Evolutionary conservation across 2,888 invertebrate genomes (phyloP), one percentile per base, ranked within the genome.

Genomic region (Sminthurides aquaticus): DNA sequence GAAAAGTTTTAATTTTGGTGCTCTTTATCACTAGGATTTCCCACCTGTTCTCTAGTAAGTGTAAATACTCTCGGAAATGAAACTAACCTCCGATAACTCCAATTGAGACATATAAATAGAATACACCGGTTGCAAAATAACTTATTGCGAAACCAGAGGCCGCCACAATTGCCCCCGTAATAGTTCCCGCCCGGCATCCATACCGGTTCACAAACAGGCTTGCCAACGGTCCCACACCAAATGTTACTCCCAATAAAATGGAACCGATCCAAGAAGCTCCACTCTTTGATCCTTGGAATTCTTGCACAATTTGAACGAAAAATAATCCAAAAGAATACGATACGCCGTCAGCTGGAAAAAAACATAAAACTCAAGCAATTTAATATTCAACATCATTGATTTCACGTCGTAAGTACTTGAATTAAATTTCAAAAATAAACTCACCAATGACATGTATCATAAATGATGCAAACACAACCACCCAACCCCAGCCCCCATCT

Each of bases 271-370:
- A 92, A 25, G 96, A 88, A 11, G 94, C 93, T 72, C 87, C 87
- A 68, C 88, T 90, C 77, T 88, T 88, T 68, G 91, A 88, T 77
- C 88, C 89, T 3, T 86, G 80, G 79, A 95, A 97, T 80, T 91
- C 90, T 67, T 84, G 81, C 73, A 92, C 81, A 78, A 97, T 89
- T 79, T 91, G 90, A 71, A 87, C 84, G 80, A 91, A 90, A 80
- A 97, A 91, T 67, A 97, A 87, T 63, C 98, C 98, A 79, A 97
- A 97, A n/a, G 96, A 93, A 81, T 98, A 98, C 60, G 96, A 96
- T 79, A 98, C 90, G 65, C 98, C 98, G 80, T 98, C 98, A 74
- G 95, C 96, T 88, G 86, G 75, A 54, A 82, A 56, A 82, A 52
- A 85, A 86, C 3, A 29, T 49, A 28, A 60, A 54, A 54, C 15